These are phyloP conservation scores for Leptobrachium ailaonicum DNA, from an alignment of 2,113 vertebrate species.

Conservation along the genomic window DNA sequence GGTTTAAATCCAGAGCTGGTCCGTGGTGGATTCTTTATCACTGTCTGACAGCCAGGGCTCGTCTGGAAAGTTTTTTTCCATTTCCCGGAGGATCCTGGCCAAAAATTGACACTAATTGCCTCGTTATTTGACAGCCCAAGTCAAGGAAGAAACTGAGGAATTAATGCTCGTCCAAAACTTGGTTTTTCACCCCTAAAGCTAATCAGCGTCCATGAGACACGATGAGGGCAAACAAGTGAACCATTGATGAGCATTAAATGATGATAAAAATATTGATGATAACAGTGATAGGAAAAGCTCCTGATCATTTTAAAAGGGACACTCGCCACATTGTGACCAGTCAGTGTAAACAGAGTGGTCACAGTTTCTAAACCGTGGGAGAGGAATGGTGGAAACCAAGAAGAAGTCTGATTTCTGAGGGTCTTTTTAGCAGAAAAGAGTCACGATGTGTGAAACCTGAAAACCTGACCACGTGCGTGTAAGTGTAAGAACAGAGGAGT, in stretches of 20 bases:
- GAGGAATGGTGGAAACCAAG: too few relatives aligned
- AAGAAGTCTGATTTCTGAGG: too few relatives aligned
- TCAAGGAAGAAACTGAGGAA: conserved; percentile 10
- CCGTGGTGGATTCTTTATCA: conserved; percentile 25
- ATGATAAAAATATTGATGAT: background rate
- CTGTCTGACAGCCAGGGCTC: conserved; percentile 22
- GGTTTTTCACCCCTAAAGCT: conserved; percentile 12
- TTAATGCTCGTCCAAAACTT: conserved; percentile 2
- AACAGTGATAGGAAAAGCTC: too few relatives aligned
- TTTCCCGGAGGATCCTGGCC: conserved; percentile 22
- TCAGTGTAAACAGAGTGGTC: too few relatives aligned
- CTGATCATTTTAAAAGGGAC: too few relatives aligned
- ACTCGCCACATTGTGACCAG: too few relatives aligned
- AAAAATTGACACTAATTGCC: conserved; percentile 46
- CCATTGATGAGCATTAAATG: background rate
- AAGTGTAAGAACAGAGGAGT: too few relatives aligned
- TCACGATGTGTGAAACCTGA: too few relatives aligned
- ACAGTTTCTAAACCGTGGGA: too few relatives aligned
- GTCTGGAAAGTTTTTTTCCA: conserved; percentile 30
- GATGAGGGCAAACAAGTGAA: background rate
- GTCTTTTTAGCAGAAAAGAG: too few relatives aligned
- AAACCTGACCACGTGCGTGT: too few relatives aligned
- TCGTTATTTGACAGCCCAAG: conserved; percentile 28
- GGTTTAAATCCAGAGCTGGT: conserved; percentile 28
- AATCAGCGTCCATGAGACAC: background rate